These are phyloP conservation scores for Eudemis profundana DNA, from an alignment of 2,888 invertebrate species.

Conservation along the genomic window DNA sequence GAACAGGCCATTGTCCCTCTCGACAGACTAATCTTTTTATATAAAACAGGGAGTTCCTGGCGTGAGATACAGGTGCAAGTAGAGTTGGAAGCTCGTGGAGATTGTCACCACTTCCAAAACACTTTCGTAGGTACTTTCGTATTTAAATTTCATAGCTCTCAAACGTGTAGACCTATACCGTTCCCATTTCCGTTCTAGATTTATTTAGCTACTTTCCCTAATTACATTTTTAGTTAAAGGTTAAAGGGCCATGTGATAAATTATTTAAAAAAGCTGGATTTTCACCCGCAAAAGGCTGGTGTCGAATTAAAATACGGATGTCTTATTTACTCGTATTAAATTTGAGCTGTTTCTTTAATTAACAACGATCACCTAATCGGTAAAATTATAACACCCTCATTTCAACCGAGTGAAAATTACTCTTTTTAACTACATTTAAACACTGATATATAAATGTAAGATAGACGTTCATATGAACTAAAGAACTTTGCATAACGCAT, in stretches of 20 bases:
- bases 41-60: slow-evolving; percentile 15
- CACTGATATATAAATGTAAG: background rate
- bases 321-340: background rate
- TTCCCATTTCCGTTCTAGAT: too few relatives aligned
- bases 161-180: too few relatives aligned
- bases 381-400: background rate
- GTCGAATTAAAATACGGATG: background rate
- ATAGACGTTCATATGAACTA: too few relatives aligned
- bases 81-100: background rate
- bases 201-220: too few relatives aligned
- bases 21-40: slow-evolving; percentile 24
- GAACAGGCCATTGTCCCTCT: slow-evolving; percentile 32
- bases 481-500: background rate
- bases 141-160: too few relatives aligned
- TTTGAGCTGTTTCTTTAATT: too few relatives aligned
- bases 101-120: background rate
- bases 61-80: slow-evolving; percentile 17
- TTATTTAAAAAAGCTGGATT: too few relatives aligned
- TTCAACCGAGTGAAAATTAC: too few relatives aligned
- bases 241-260: too few relatives aligned
- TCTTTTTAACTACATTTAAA: background rate
- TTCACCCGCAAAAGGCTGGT: too few relatives aligned
- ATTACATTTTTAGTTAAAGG: too few relatives aligned
- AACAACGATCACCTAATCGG: background rate
- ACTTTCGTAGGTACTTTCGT: too few relatives aligned